These are phyloP conservation scores for Dendrolimus houi DNA, from an alignment of 2,888 invertebrate species.

Conservation along the genomic window DNA sequence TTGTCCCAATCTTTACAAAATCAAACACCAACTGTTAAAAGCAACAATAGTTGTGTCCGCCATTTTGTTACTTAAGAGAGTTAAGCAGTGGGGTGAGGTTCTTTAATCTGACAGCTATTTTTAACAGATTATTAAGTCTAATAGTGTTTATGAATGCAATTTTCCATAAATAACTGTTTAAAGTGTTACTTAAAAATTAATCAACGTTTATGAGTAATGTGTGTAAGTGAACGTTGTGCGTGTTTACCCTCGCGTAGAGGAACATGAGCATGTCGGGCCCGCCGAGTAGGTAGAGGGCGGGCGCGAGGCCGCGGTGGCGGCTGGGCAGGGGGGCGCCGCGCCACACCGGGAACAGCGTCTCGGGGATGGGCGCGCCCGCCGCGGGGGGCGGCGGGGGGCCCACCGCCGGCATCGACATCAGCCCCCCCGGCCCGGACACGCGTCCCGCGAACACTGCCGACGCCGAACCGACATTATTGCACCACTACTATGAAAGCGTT, in stretches of 20 bases:
- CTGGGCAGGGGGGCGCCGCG: constrained; percentile 39
- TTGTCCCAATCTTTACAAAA: too few species aligned
- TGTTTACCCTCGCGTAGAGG: constrained; percentile 79
- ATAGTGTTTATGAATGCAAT: background rate
- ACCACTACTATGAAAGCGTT: too few species aligned
- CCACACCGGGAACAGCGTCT: constrained; percentile 48
- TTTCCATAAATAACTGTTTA: too few species aligned
- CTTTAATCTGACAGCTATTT: too few species aligned
- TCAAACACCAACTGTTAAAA: too few species aligned
- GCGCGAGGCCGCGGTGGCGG: constrained; percentile 68
- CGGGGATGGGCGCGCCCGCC: constrained; percentile 32
- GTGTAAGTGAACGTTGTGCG: constrained; percentile 21
- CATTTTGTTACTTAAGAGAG: too few species aligned
- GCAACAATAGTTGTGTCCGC: too few species aligned
- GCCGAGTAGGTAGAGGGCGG: constrained; percentile 76
- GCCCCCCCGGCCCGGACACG: constrained; percentile 13
- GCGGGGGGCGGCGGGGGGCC: constrained; percentile 16
- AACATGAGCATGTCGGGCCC: constrained; percentile 80
- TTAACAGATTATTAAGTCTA: background rate
- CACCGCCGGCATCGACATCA: constrained; percentile 15
- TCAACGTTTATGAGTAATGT: background rate
- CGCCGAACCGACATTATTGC: too few species aligned
- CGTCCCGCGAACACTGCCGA: constrained; percentile 31
- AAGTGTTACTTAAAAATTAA: too few species aligned
- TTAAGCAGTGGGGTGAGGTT: too few species aligned